Evolutionary conservation across 2,888 invertebrate species (phyloP).

Genomic region (Apamea epomidion): DNA sequence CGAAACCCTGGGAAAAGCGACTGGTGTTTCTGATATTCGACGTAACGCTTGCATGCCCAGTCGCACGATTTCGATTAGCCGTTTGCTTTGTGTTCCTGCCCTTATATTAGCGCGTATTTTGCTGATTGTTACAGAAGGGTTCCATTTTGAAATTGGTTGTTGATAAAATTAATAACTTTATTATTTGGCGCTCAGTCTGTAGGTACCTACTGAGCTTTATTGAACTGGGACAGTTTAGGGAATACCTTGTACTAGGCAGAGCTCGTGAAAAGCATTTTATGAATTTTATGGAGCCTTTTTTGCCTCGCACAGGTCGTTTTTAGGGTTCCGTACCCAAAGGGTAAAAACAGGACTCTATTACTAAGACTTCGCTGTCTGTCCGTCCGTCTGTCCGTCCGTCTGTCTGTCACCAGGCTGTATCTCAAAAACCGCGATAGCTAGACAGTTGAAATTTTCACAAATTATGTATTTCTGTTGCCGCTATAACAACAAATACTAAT

Average conservation of each 20-base stretch:
- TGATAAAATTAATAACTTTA: slow-evolving; percentile 34
- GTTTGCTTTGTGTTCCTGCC: slow-evolving; percentile 44
- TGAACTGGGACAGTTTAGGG: not conserved
- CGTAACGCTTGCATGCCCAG: slow-evolving; percentile 49
- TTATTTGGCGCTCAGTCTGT: not conserved
- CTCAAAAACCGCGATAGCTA: too few species aligned
- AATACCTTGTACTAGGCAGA: too few species aligned
- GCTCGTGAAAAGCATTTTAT: not conserved
- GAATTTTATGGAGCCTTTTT: not conserved
- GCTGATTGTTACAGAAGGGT: slow-evolving; percentile 51
- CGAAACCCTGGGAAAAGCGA: slow-evolving; percentile 73
- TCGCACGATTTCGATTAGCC: slow-evolving; percentile 56
- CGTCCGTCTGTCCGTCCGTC: too few species aligned
- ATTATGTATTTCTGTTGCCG: too few species aligned
- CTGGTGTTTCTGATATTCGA: slow-evolving; percentile 66
- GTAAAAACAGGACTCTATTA: too few species aligned
- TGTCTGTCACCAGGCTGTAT: too few species aligned
- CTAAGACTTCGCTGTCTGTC: too few species aligned
- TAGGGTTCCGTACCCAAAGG: too few species aligned
- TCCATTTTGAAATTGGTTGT: slow-evolving; percentile 29
- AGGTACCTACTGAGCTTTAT: not conserved
- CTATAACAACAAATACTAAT: too few species aligned
- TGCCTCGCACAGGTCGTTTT: not conserved
- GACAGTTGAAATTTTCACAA: too few species aligned
- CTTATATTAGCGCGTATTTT: slow-evolving; percentile 32